Conservation (phyloP, 2,113 vertebrate species). For the Epinephelus moara region DNA sequence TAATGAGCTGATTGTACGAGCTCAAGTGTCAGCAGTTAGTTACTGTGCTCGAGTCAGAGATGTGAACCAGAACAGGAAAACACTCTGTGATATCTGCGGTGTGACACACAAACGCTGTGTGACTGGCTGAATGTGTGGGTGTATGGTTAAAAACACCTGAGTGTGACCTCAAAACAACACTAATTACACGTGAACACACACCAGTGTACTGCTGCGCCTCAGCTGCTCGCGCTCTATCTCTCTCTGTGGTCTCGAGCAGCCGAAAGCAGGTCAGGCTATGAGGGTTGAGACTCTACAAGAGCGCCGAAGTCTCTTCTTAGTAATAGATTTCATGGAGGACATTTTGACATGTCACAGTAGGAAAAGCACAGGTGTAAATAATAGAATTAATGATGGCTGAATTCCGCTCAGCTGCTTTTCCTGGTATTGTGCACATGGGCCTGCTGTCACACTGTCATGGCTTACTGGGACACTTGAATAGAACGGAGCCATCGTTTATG, state of each 20-base stretch:
- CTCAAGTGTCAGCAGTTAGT: conserved; percentile 43
- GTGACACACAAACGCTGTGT: not conserved
- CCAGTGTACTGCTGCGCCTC: not conserved
- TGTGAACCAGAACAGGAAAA: conserved; percentile 43
- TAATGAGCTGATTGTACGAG: conserved; percentile 48
- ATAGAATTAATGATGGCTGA: conserved; percentile 10
- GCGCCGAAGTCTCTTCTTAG: conserved; percentile 8
- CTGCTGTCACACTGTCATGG: conserved; percentile 8
- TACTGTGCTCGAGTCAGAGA: conserved; percentile 29
- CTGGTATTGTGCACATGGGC: conserved; percentile 9
- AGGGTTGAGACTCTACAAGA: not conserved
- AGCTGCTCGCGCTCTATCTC: not conserved
- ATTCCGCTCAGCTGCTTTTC: conserved; percentile 7
- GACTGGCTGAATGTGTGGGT: not conserved
- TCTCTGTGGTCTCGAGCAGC: conserved; percentile 17
- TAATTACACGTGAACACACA: conserved; percentile 43
- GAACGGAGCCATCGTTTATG: conserved; percentile 17
- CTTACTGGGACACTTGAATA: not conserved
- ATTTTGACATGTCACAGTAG: not conserved
- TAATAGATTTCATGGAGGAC: not conserved
- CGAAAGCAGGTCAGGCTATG: conserved; percentile 36
- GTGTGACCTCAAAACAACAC: conserved; percentile 48
- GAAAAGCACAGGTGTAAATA: conserved; percentile 9
- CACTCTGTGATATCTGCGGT: not conserved
- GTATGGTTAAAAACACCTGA: conserved; percentile 38